Base-by-base conservation (phyloP, 2,888 invertebrate genomes). In the Sturmia bella region DNA sequence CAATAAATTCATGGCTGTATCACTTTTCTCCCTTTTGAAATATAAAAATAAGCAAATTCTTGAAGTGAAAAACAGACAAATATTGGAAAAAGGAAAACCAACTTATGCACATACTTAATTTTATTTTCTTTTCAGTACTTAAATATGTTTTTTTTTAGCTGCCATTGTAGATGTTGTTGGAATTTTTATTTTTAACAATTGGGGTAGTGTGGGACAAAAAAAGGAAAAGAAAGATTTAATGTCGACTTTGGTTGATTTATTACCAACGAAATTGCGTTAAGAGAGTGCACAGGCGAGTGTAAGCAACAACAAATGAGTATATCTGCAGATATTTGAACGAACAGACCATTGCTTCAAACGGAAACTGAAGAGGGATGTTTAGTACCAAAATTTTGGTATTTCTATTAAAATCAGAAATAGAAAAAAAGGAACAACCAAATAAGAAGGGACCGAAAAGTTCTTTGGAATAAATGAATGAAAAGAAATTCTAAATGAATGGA, bases 231-330 rank as follows among this genome's bases (percentile, higher is more conserved):
- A 87, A 89, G 89, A 89, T 89, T 89, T 89, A 89, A 89, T 89
- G 89, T 89, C 89, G 89, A 87, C 89, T 89, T 89, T 89, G 85
- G 87, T 89, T 89, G 89, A 89, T 89, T 89, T 89, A 89, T 89
- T 89, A 87, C 89, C 87, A 88, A 87, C 86, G 89, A 87, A 89
- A 89, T 89, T 89, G 88, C 89, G 89, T 88, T 87, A 87, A 89
- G 85, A 81, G 57, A 81, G 57, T 68, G 74, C 69, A 73, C 73
- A 70, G 73, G 59, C 64, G 74, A 77, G 64, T 24, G 39, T 13
- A 39, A 68, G 61, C 56, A 80, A 81, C 74, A 61, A 77, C 43
- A 50, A 43, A 66, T 41, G 11, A 41, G 24, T 12, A 32, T 37
- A 48, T 37, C 59, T 17, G 56, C 24, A 32, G 17, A 77, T 68